Conservation (phyloP, 2,113 vertebrate species). For the Apeltes quadracus region DNA sequence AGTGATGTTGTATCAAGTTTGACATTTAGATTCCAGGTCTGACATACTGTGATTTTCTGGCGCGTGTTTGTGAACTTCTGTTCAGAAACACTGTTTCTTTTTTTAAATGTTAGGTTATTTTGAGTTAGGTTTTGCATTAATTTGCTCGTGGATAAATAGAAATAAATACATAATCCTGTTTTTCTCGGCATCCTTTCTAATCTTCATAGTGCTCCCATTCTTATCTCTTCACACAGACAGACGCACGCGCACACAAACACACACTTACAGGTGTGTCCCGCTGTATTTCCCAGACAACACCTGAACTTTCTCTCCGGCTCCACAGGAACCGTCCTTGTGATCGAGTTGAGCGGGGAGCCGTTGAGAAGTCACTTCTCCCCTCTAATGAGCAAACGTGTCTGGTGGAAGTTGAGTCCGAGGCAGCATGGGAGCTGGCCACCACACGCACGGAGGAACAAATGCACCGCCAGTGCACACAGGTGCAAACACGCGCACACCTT, state of each 20-base stretch:
- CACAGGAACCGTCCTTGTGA: slow-evolving; percentile 56
- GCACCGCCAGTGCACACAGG: slow-evolving; percentile 3
- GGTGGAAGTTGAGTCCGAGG: slow-evolving; percentile 61
- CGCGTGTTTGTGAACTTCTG: slow-evolving; percentile 16
- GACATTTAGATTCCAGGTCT: slow-evolving; percentile 69
- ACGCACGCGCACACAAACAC: slow-evolving; percentile 9
- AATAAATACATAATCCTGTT: neutral
- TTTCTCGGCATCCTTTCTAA: neutral
- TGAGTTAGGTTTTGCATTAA: neutral
- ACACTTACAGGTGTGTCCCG: slow-evolving; percentile 19
- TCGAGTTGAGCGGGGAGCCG: slow-evolving; percentile 70
- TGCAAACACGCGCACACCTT: slow-evolving; percentile 44
- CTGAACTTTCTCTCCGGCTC: slow-evolving; percentile 50
- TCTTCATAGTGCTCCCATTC: slow-evolving; percentile 2
- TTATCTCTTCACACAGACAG: slow-evolving; percentile 5
- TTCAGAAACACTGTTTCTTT: too few species aligned
- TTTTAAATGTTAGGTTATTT: neutral
- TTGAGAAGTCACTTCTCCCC: slow-evolving; percentile 69
- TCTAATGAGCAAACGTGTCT: slow-evolving; percentile 83
- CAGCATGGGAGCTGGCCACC: slow-evolving; percentile 66
- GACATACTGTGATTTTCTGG: slow-evolving; percentile 59
- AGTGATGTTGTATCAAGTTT: slow-evolving; percentile 58
- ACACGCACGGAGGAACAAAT: slow-evolving; percentile 31
- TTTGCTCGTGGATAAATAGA: neutral
- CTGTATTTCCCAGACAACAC: slow-evolving; percentile 33